Evolutionary conservation across 2,888 invertebrate species (phyloP), one percentile per base, ranked within the genome.

Genomic region (Drosophila percnosoma): DNA sequence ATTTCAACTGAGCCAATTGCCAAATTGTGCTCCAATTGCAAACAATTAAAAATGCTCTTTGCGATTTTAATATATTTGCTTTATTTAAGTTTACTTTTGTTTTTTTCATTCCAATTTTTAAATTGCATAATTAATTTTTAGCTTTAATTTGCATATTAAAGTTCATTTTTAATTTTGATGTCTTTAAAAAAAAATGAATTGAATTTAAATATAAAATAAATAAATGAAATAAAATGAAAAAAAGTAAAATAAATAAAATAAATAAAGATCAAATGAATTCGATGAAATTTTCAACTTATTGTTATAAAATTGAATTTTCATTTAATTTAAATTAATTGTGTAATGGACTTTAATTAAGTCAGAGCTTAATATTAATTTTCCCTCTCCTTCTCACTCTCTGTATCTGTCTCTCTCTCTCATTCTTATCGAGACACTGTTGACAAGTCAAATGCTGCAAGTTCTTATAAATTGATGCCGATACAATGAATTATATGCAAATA

Each of bases 381-480:
- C 4, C 21, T 13, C 40, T 4, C 38, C 3, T 38, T 6, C 2
- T n/a, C 11, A 33, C 33, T 33, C 33, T 11, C 11, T 11, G 33
- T 2, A 21, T 11, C n/a, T 45, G 2, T 2, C 15, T 21, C 4
- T 1, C 11, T 11, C 2, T 18, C 13, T n/a, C 5, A 29, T 52
- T 6, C 2, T 10, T 27, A 13, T 29, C 7, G 24, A 15, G 15
- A 18, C 65, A 45, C 29, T 63, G 45, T 54, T 58, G 4, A 57
- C 74, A 69, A 61, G 48, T 59, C 55, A 57, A 68, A 72, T 67
- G 59, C 57, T 68, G 60, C 53, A 75, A 68, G 74, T 68, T 78
- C 80, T 71, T 68, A 81, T 77, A 72, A 76, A 80, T 75, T 73
- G 67, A 67, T 66, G 65, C 62, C 71, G 74, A 74, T 71, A 73